A percentile compares a stretch with the other conserved stretches of the same genome.
Evolutionary conservation across 2,113 vertebrate species (phyloP).

Genomic region (Rutilus rutilus): DNA sequence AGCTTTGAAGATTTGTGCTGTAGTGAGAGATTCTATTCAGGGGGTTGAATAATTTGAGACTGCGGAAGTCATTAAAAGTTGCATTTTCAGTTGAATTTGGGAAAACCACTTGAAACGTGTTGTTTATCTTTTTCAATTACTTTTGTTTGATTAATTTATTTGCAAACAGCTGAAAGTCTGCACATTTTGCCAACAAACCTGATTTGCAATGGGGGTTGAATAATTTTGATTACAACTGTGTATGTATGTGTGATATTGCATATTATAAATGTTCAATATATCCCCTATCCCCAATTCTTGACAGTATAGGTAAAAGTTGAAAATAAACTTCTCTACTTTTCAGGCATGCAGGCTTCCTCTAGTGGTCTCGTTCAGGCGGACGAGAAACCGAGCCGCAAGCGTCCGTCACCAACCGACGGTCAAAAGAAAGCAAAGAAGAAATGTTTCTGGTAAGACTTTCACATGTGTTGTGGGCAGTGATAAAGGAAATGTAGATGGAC

Average conservation of each 20-base stretch:
- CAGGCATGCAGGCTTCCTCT: conserved; percentile 90
- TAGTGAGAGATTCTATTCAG: too few species aligned
- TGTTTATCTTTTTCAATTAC: too few species aligned
- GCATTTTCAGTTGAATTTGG: too few species aligned
- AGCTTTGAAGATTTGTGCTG: too few species aligned
- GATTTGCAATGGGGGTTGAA: too few species aligned
- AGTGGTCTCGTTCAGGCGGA: conserved; percentile 75
- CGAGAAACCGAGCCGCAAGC: conserved; percentile 70
- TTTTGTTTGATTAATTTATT: too few species aligned
- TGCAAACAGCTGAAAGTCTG: too few species aligned
- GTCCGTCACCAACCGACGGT: conserved; percentile 55
- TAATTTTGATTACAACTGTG: too few species aligned
- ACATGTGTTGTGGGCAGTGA: background rate
- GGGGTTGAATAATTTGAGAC: too few species aligned
- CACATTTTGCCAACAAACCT: too few species aligned
- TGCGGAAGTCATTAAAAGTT: too few species aligned
- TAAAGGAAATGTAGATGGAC: background rate
- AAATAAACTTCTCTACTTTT: background rate
- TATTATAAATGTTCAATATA: background rate
- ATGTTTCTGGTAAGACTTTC: conserved; percentile 81
- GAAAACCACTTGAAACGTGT: too few species aligned
- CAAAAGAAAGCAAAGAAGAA: conserved; percentile 70
- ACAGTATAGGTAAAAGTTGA: background rate
- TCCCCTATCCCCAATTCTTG: background rate
- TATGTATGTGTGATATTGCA: background rate